Base-by-base conservation (phyloP, 1,140 invertebrate species). In the Chionoecetes opilio region DNA sequence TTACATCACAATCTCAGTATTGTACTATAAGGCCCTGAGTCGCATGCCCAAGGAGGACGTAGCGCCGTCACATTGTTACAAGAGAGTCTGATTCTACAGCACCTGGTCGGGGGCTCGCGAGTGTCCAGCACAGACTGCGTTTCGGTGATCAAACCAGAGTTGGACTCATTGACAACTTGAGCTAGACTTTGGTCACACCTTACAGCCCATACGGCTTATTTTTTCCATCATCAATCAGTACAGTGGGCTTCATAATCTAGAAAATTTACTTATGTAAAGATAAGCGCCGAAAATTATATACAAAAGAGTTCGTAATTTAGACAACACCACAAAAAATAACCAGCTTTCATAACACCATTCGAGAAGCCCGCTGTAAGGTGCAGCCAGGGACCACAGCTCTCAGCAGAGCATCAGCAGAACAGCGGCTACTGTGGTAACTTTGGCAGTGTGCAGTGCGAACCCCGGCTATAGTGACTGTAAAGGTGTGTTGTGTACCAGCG, bases 1-100 rank as follows among this genome's bases (percentile, higher is more conserved):
- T 88, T 82, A 29, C 93, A 94, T 37, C 93, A 94, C 29, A 94
- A 94, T n/a, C 93, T 94, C 46, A 94, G 93, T 29, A 94, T 90
- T 26, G 87, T 90, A 17, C 87, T 94, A 82, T 94, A 94, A 75
- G 11, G 26, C 63, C 21, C n/a, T 2, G 21, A 8, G n/a, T 26
- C 63, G 8, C 63, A 53, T 17, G 46, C 63, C 63, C 5, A 0
- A n/a, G 63, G 21, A 75, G 63, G 63, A n/a, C n/a, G 21, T 75
- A 26, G 5, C 21, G 63, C 63, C 63, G 63, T 21, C n/a, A 75
- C 63, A n/a, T 75, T n/a, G 63, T 5, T 21, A 26, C 21, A 21
- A 75, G n/a, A 75, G 63, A n/a, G 0, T 75, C 21, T 75, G 63
- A 75, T 75, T 26, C 21, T 21, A n/a, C 63, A n/a, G 63, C 63